Evolutionary conservation across 1,140 invertebrate genomes (phyloP), one percentile per base, ranked within the genome.

Genomic region (Rhagoletis zephyria): DNA sequence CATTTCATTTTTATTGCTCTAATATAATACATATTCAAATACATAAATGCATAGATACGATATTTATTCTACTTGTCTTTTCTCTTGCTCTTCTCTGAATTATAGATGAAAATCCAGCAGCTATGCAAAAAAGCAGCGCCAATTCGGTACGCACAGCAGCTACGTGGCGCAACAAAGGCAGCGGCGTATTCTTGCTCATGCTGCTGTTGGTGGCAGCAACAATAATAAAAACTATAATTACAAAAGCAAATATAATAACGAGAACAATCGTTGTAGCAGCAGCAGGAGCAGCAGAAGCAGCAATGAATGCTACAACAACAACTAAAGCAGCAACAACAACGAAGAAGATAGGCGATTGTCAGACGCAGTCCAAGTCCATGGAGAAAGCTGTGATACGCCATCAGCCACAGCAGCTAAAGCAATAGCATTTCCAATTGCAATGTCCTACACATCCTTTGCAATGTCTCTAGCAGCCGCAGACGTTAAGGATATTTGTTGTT

Each of bases 21-120:
- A 30, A 70, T 65, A 65, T 19, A 19, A 14, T 10, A 45, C 12
- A 70, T 9, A 40, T n/a, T 48, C 30, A 74, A 5, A 6, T 14
- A 77, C 7, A 48, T 77, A 51, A 10, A 9, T 77, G 48, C 70
- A 77, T 74, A 74, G 30, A 70, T 42, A 12, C 40, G n/a, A 64
- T 10, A 40, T 64, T 67, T 51, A 42, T 56, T 3, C 10, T 3
- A 56, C 10, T 42, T 42, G 61, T 87, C 10, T 85, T 48, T 61
- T 42, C 45, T 86, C 40, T 64, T 81, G 14, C 51, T 59, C 19
- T 86, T 48, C 61, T 74, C 30, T 86, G 12, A 48, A 87, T 89
- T 91, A 10, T 90, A 92, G 91, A 92, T 91, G 91, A 92, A 88
- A 92, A 91, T 86, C 91, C 91, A 70, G 91, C 91, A 65, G 91